Evolutionary conservation across 2,888 invertebrate species (phyloP).

Genomic region (Saturnia pavonia): DNA sequence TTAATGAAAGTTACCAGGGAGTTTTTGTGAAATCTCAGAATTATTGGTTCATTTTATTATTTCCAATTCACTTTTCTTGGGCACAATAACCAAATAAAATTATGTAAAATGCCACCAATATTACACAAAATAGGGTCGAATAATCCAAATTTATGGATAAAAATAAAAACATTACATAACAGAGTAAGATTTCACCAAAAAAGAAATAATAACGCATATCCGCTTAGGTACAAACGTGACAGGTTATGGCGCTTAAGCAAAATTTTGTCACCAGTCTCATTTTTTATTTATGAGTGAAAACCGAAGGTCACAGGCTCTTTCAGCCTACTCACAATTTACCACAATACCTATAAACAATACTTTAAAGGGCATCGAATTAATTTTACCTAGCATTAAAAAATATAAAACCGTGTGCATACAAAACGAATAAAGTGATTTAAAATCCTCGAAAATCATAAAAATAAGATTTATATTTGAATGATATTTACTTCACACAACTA

Average conservation of each 20-base stretch:
- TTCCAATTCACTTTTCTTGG: too few species aligned
- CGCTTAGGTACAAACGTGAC: background rate
- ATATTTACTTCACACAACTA: background rate
- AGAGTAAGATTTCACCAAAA: too few species aligned
- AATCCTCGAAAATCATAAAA: background rate
- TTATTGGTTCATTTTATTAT: too few species aligned
- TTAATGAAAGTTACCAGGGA: too few species aligned
- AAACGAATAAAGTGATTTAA: conserved; percentile 9
- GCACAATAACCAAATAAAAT: too few species aligned
- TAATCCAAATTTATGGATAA: too few species aligned
- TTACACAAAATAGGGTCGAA: too few species aligned
- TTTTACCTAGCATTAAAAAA: background rate
- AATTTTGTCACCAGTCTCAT: background rate
- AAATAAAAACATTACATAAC: too few species aligned
- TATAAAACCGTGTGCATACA: background rate
- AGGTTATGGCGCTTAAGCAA: background rate
- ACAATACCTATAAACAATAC: background rate
- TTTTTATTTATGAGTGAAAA: background rate
- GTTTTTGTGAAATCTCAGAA: too few species aligned
- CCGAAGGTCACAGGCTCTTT: background rate
- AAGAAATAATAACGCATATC: too few species aligned
- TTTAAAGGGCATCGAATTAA: conserved; percentile 2
- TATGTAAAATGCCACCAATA: too few species aligned
- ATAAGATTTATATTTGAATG: conserved; percentile 16
- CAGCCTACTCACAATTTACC: background rate